Base-by-base conservation (phyloP, 1,140 invertebrate genomes). In the Bombus soroeensis region DNA sequence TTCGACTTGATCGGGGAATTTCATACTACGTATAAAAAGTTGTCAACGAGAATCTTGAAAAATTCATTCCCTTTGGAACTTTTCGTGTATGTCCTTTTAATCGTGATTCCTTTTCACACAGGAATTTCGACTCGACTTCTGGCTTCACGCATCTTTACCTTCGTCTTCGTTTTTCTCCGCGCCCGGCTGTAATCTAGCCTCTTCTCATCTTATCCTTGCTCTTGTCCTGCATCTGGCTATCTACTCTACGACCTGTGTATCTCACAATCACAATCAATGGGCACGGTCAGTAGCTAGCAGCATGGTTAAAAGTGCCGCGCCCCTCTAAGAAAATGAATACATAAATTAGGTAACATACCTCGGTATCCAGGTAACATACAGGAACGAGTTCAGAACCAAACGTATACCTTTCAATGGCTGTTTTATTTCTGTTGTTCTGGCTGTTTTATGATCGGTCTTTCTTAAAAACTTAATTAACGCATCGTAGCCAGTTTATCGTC, bases 171-270 rank as follows among this genome's bases (percentile, higher is more conserved):
- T 59, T 70, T 43, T 59, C 37, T 73, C 64, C 76, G n/a, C 37
- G 34, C 41, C 53, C n/a, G 72, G 53, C 9, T 81, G 41, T 34
- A 34, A 47, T 70, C 66, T 81, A 83, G 25, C 59, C 66, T 78
- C 75, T 85, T 81, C 87, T 79, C 88, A 18, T 87, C 87, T 83
- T 85, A 85, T 87, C 78, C 83, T 68, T 70, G 84, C 74, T 82
- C 83, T 79, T 89, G 89, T 92, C 87, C 77, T 90, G 89, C 92
- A 93, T 92, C 93, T 93, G 92, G 92, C 92, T 93, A 93, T 92
- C 93, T 93, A 92, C 88, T 87, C 43, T 77, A 78, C 81, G 80
- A 90, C 81, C 83, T 76, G 85, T 87, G 82, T 64, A 66, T 70
- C 47, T 47, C 47, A 6, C 15, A 47, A 47, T 47, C 47, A 18